phyloP scores from a whole-genome alignment of 2,113 vertebrate genomes.

The Antechinus stuartii region DNA sequence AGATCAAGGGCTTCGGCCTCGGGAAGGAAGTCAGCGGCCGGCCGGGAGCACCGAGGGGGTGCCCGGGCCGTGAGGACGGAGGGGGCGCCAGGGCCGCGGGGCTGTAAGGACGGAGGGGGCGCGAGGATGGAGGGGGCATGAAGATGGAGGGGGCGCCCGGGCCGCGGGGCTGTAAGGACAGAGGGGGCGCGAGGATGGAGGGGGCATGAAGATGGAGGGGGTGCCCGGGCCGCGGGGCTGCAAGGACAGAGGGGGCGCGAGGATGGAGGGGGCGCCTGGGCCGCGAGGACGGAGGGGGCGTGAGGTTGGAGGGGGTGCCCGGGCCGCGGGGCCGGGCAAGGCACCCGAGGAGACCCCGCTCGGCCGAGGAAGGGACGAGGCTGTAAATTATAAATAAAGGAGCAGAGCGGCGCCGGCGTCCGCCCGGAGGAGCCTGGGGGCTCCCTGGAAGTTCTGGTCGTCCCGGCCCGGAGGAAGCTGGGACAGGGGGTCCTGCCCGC shows the following conservation, averaged over 20 bases:
- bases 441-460: rapidly evolving
- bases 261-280: neutral
- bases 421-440: neutral
- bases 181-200: neutral
- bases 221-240: neutral
- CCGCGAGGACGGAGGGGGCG: neutral
- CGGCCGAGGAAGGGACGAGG: neutral
- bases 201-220: no score
- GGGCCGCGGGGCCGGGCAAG: neutral
- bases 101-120: no score
- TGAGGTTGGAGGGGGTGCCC: neutral
- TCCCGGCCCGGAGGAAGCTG: neutral
- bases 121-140: neutral
- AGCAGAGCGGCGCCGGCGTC: neutral
- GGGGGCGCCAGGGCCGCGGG: neutral
- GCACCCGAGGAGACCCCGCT: neutral
- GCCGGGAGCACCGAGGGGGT: neutral
- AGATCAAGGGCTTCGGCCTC: neutral
- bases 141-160: no score
- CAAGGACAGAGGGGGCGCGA: neutral
- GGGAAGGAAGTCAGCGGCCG: neutral
- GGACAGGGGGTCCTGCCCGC: neutral
- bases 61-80: neutral
- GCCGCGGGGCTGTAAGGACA: neutral
- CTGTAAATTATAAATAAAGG: neutral